Percentiles rank a stretch among this genome's conserved stretches.
Evolutionary conservation across 2,797 vertebrate species (phyloP).

Genomic region (Scomberomorus guttatus): DNA sequence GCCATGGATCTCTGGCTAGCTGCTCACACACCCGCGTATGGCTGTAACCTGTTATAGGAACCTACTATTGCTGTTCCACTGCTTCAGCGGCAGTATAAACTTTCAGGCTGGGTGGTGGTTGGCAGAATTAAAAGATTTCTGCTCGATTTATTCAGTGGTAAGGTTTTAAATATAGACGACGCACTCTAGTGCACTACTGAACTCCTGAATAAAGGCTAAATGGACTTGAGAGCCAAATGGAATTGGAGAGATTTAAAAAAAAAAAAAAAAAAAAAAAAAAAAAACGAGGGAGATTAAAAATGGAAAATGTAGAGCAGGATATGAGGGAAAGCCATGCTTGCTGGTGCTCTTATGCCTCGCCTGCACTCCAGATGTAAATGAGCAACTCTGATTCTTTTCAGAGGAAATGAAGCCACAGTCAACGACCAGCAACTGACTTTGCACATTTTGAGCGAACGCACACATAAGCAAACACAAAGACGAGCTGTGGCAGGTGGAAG

Average conservation of each 20-base stretch:
- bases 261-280: slow-evolving; percentile 15
- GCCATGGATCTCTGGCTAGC: slow-evolving; percentile 12
- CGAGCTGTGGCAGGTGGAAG: slow-evolving; percentile 44
- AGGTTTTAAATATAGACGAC: slow-evolving; percentile 71
- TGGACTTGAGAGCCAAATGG: slow-evolving; percentile 66
- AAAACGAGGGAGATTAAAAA: slow-evolving; percentile 62
- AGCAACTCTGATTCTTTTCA: slow-evolving; percentile 41
- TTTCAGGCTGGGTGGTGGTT: slow-evolving; percentile 34
- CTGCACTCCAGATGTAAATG: slow-evolving; percentile 57
- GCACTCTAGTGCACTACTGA: slow-evolving; percentile 59
- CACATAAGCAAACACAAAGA: slow-evolving; percentile 31
- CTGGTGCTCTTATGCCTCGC: slow-evolving; percentile 24
- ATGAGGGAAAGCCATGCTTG: slow-evolving; percentile 29
- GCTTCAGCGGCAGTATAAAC: slow-evolving; percentile 38
- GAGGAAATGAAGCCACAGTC: slow-evolving; percentile 48
- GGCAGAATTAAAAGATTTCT: slow-evolving; percentile 58
- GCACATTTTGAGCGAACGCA: not conserved
- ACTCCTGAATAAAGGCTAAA: slow-evolving; percentile 67
- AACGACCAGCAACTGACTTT: slow-evolving; percentile 20
- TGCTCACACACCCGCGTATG: slow-evolving; percentile 37
- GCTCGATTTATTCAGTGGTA: slow-evolving; percentile 55
- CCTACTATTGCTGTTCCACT: slow-evolving; percentile 23
- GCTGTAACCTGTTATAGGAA: slow-evolving; percentile 53
- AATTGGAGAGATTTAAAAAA: slow-evolving; percentile 64
- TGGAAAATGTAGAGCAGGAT: slow-evolving; percentile 58